Conservation (phyloP, 2,113 vertebrate species). For the Hippocampus barbouri region DNA sequence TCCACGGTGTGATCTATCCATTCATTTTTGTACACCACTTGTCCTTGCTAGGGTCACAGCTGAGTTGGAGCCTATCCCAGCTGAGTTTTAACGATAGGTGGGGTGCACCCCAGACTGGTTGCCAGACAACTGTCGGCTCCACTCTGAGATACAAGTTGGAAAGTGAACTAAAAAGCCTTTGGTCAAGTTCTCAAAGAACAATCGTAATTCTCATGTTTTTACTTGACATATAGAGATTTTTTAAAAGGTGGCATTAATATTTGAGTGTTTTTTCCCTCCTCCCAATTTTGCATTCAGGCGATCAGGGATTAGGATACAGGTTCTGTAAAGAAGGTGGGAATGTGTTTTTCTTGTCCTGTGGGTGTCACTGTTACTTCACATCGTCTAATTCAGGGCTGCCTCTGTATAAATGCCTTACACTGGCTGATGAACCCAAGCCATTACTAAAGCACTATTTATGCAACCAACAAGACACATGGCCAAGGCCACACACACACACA, state of each 20-base stretch:
- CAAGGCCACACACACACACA: slow-evolving; percentile 3
- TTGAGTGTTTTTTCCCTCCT: slow-evolving; percentile 37
- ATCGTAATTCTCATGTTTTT: slow-evolving; percentile 44
- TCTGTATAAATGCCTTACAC: slow-evolving; percentile 52
- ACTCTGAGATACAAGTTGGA: no score
- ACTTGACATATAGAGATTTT: slow-evolving; percentile 38
- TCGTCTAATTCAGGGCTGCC: slow-evolving; percentile 33
- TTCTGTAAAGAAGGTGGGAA: slow-evolving; percentile 39
- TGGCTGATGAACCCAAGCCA: slow-evolving; percentile 46
- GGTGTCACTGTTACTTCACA: slow-evolving; percentile 74
- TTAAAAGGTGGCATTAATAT: slow-evolving; percentile 36
- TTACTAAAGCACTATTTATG: slow-evolving; percentile 49
- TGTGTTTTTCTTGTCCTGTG: slow-evolving; percentile 60
- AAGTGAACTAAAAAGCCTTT: slow-evolving; percentile 4
- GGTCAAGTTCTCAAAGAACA: slow-evolving; percentile 27
- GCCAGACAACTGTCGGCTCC: no score
- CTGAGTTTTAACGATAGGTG: no score
- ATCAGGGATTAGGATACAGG: slow-evolving; percentile 11
- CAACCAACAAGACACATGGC: slow-evolving; percentile 12
- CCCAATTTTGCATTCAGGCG: slow-evolving; percentile 43
- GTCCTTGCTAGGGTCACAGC: no score
- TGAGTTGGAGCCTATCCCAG: no score
- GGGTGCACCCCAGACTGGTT: no score
- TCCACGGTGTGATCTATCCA: no score
- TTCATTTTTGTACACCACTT: no score